Conservation (phyloP, 2,113 vertebrate genomes). For the Daboia siamensis region DNA sequence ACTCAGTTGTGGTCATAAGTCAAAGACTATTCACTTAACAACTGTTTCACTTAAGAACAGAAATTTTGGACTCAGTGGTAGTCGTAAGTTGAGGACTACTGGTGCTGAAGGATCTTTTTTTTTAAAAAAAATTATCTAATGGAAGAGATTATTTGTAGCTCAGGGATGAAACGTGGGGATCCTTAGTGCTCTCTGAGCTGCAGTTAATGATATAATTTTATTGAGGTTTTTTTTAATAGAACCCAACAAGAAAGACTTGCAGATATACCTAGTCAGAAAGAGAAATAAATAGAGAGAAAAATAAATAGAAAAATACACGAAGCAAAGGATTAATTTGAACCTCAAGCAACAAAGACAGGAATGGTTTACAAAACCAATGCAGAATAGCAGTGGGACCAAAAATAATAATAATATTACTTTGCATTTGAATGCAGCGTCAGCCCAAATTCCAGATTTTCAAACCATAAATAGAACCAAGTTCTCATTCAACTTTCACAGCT, state of each 20-base stretch:
- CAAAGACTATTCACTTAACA: too few relatives aligned
- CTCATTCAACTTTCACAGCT: background rate
- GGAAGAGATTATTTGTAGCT: too few relatives aligned
- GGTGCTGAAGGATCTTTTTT: too few relatives aligned
- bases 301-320: background rate
- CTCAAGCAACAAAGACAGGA: background rate
- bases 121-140: too few relatives aligned
- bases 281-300: background rate
- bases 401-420: background rate
- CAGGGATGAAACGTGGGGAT: background rate
- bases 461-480: background rate
- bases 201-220: background rate
- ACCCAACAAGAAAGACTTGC: background rate
- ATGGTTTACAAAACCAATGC: background rate
- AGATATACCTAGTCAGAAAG: background rate
- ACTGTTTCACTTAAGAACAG: too few relatives aligned
- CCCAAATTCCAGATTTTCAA: background rate
- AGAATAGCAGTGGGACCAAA: background rate
- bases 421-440: background rate
- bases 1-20: too few relatives aligned
- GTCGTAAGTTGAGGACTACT: too few relatives aligned
- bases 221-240: background rate
- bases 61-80: too few relatives aligned
- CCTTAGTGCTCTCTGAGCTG: background rate
- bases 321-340: background rate